phyloP scores from a whole-genome alignment of 2,797 vertebrate genomes.

The Tenualosa ilisha region DNA sequence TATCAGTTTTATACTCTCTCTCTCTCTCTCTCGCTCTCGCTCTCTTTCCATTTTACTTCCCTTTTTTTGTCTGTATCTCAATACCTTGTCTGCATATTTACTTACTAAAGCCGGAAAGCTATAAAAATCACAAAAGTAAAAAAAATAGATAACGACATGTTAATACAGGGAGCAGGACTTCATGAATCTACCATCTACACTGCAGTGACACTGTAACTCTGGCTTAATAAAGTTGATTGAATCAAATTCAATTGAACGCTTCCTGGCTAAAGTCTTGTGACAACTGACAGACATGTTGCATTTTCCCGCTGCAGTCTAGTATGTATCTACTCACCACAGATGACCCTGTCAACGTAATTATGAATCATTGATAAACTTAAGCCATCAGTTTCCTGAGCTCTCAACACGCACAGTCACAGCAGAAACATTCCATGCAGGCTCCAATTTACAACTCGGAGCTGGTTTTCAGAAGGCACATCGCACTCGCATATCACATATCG shows the following conservation, averaged over 20 bases:
- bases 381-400: conserved; percentile 19
- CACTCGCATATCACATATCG: conserved; percentile 5
- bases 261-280: conserved; percentile 38
- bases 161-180: neutral
- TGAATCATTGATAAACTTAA: conserved; percentile 19
- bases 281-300: conserved; percentile 24
- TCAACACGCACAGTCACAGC: neutral
- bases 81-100: neutral
- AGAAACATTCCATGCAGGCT: neutral
- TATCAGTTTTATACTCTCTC: neutral
- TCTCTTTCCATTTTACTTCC: conserved; percentile 37
- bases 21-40: neutral
- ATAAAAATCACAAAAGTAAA: neutral
- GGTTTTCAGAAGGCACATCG: neutral
- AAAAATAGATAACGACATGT: neutral
- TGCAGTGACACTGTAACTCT: conserved; percentile 22
- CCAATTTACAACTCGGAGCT: conserved; percentile 12
- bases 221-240: conserved; percentile 37
- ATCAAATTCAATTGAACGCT: conserved; percentile 33
- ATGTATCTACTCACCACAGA: conserved; percentile 17
- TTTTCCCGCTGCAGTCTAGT: neutral
- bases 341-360: conserved; percentile 12
- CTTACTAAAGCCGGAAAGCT: neutral
- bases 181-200: conserved; percentile 14
- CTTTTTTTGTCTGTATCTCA: conserved; percentile 14